Percentiles rank a stretch among this genome's conserved stretches.
Conservation (phyloP, 2,888 invertebrate genomes). For the Diaperis boleti region DNA sequence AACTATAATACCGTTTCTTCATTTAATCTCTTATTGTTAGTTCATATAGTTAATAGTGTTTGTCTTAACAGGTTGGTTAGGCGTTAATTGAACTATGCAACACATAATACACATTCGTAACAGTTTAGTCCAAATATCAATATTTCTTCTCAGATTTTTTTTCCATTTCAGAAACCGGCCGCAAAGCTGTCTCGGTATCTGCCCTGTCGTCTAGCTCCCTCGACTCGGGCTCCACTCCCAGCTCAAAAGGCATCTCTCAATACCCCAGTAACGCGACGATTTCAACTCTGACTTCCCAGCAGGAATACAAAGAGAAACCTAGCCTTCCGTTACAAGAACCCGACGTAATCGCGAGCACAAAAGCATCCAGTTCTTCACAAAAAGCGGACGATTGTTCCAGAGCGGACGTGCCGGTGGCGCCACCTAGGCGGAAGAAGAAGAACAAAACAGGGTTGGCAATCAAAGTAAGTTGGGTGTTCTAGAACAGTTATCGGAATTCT, state of each 20-base stretch:
- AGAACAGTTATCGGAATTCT: too few relatives aligned
- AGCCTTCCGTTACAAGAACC: slow-evolving; percentile 79
- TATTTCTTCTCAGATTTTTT: too few relatives aligned
- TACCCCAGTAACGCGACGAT: slow-evolving; percentile 63
- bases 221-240: slow-evolving; percentile 64
- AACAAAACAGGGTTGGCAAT: slow-evolving; percentile 55
- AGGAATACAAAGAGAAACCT: slow-evolving; percentile 46
- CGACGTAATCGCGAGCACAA: slow-evolving; percentile 94
- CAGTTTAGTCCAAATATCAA: too few relatives aligned
- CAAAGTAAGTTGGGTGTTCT: slow-evolving; percentile 24
- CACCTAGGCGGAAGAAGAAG: slow-evolving; percentile 85
- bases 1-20: too few relatives aligned
- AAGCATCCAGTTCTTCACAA: slow-evolving; percentile 69
- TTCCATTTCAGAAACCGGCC: slow-evolving; percentile 50
- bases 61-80: too few relatives aligned
- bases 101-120: too few relatives aligned
- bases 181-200: slow-evolving; percentile 59
- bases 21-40: too few relatives aligned
- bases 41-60: too few relatives aligned
- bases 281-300: slow-evolving; percentile 48
- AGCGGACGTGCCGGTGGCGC: slow-evolving; percentile 74
- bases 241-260: slow-evolving; percentile 61
- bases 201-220: slow-evolving; percentile 63
- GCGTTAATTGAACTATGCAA: too few relatives aligned
- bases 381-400: slow-evolving; percentile 38